These are phyloP conservation scores for Ophthalmolycus amberensis DNA, from an alignment of 2,113 vertebrate species.

Conservation along the genomic window DNA sequence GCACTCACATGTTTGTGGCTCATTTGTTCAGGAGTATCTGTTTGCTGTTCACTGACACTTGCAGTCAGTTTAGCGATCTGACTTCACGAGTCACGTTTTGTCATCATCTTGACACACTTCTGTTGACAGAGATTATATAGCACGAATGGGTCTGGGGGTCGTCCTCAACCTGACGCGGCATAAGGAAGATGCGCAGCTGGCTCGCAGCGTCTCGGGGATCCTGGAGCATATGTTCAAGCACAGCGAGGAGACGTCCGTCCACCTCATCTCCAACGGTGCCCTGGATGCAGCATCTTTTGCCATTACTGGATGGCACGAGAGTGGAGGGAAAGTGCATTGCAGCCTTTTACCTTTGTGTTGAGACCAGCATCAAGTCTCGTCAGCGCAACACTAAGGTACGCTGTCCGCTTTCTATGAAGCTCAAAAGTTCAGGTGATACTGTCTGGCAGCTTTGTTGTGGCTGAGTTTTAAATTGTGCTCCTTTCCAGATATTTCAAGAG, in stretches of 20 bases:
- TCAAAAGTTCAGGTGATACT: no score
- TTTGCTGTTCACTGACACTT: background rate
- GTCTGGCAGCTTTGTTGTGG: slow-evolving; percentile 5
- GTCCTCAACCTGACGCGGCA: slow-evolving; percentile 92
- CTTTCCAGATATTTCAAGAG: slow-evolving; percentile 93
- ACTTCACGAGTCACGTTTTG: background rate
- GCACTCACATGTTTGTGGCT: background rate
- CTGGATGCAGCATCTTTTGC: slow-evolving; percentile 92
- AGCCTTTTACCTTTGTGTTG: slow-evolving; percentile 93
- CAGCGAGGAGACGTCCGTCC: slow-evolving; percentile 92
- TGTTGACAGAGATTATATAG: slow-evolving; percentile 89
- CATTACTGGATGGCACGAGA: slow-evolving; percentile 91
- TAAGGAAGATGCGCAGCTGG: slow-evolving; percentile 89
- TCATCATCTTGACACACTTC: background rate
- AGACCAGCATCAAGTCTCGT: slow-evolving; percentile 92
- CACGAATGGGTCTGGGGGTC: slow-evolving; percentile 92
- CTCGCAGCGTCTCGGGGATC: slow-evolving; percentile 90
- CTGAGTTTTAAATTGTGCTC: background rate
- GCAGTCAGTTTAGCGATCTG: background rate
- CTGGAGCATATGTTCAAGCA: slow-evolving; percentile 99
- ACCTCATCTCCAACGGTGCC: slow-evolving; percentile 91
- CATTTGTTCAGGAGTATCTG: background rate
- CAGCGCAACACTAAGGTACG: slow-evolving; percentile 96
- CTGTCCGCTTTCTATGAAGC: background rate
- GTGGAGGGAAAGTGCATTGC: slow-evolving; percentile 96